phyloP scores from a whole-genome alignment of 2,888 invertebrate genomes.

The Spicauda simplicius region DNA sequence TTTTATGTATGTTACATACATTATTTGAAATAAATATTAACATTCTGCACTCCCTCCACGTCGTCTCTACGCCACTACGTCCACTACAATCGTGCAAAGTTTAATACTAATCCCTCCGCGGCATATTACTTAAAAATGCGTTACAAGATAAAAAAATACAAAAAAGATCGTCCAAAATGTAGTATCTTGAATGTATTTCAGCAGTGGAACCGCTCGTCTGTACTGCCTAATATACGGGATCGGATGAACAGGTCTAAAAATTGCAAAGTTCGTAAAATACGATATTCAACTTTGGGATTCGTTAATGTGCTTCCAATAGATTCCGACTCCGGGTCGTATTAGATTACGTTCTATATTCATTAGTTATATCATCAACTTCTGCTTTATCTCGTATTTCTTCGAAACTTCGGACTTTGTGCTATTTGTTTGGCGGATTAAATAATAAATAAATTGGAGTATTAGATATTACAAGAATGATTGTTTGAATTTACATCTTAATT shows the following conservation, averaged over 20 bases:
- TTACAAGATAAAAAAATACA: too few species aligned
- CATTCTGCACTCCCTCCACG: too few species aligned
- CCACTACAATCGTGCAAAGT: too few species aligned
- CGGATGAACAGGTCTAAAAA: constrained; percentile 48
- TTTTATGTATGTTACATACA: too few species aligned
- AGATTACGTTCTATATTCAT: constrained; percentile 24
- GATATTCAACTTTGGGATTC: constrained; percentile 45
- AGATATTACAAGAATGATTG: neutral
- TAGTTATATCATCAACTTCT: neutral
- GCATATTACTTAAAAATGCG: too few species aligned
- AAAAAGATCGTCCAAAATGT: too few species aligned
- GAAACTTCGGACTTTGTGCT: constrained; percentile 18
- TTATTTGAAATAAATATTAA: too few species aligned
- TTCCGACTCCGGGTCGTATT: constrained; percentile 19
- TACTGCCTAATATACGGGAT: constrained; percentile 33
- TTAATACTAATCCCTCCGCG: too few species aligned
- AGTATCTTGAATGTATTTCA: too few species aligned
- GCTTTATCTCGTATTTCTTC: constrained; percentile 10
- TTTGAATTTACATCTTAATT: neutral
- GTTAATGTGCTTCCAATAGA: constrained; percentile 33
- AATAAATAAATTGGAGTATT: neutral
- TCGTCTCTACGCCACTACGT: too few species aligned
- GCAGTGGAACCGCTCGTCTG: constrained; percentile 38
- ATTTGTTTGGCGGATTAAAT: constrained; percentile 5
- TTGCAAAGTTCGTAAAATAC: constrained; percentile 52